A percentile compares a stretch with the other conserved stretches of the same genome.
Evolutionary conservation across 2,797 vertebrate genomes (phyloP).

Genomic region (Monodelphis domestica): DNA sequence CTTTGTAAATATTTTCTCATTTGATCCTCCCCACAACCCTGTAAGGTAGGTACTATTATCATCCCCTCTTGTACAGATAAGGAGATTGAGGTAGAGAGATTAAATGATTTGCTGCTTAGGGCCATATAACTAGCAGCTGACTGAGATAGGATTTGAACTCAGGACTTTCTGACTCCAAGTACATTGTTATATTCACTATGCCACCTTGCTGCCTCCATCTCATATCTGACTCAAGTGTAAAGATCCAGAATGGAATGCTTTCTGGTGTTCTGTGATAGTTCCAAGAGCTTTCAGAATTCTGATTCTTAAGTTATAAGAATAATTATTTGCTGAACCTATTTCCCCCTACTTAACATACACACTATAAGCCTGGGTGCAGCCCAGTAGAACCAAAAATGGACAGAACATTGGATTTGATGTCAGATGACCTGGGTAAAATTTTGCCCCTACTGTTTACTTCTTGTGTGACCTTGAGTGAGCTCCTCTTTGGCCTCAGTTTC

Average conservation of each 20-base stretch:
- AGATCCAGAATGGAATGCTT: background rate
- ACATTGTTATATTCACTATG: background rate
- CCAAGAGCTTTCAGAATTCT: slow-evolving; percentile 6
- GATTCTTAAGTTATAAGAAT: slow-evolving; percentile 12
- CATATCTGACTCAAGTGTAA: background rate
- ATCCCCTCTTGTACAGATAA: background rate
- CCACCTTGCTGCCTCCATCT: background rate
- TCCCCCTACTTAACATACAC: background rate
- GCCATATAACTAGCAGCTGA: background rate
- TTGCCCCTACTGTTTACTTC: background rate
- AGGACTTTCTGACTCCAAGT: background rate
- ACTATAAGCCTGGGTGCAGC: background rate
- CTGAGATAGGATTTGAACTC: background rate
- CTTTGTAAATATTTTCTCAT: background rate
- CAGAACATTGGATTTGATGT: background rate
- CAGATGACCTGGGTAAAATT: background rate
- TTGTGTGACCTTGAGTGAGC: background rate
- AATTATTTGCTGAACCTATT: background rate
- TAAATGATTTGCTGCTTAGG: background rate
- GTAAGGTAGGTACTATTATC: background rate
- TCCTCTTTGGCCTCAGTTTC: background rate
- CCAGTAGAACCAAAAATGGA: background rate
- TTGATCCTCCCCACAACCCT: background rate
- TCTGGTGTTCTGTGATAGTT: background rate
- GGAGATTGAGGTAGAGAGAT: background rate